Evolutionary conservation across 2,113 vertebrate species (phyloP).

Genomic region (Junco hyemalis): DNA sequence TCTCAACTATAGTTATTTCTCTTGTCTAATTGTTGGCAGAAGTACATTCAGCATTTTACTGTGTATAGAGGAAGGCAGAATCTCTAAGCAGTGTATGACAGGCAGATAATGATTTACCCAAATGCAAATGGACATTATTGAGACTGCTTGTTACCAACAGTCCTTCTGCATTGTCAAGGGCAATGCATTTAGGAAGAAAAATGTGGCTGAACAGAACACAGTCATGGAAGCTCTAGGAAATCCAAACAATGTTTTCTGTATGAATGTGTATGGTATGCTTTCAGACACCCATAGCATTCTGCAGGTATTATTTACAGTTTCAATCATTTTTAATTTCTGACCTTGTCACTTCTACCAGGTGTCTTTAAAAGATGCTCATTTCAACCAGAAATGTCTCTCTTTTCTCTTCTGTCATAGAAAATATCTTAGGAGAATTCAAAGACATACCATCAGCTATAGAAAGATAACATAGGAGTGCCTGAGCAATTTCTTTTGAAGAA

Average conservation of each 20-base stretch:
- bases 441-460: neutral
- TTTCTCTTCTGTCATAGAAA: neutral
- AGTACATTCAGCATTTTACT: neutral
- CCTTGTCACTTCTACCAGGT: neutral
- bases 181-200: neutral
- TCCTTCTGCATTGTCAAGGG: neutral
- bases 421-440: neutral
- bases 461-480: neutral
- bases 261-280: neutral
- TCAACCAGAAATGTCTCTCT: neutral
- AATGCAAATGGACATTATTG: neutral
- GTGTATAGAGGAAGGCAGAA: neutral
- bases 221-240: neutral
- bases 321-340: neutral
- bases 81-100: neutral
- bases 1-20: neutral
- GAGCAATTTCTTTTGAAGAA: neutral
- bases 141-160: neutral
- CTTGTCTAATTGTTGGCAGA: neutral
- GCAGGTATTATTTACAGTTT: neutral
- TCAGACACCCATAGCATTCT: neutral
- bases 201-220: neutral
- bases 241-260: neutral
- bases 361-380: neutral
- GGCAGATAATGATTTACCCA: neutral